Conservation (phyloP, 2,113 vertebrate genomes). For the Perccottus glenii region DNA sequence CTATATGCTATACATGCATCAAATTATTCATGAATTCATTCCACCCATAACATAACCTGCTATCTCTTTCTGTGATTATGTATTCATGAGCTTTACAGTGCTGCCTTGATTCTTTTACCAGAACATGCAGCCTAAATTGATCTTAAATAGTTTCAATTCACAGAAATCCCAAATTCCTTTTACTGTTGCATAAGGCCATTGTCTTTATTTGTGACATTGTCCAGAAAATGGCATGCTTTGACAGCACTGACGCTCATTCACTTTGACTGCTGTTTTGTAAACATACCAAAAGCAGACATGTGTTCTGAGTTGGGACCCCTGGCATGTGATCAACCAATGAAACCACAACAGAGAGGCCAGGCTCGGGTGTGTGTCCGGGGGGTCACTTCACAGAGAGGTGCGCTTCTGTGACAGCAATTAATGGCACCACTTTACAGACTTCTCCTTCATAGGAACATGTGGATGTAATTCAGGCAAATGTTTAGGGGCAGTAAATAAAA, state of each 20-base stretch:
- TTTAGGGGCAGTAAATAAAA: slow-evolving; percentile 37
- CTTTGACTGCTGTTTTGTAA: slow-evolving; percentile 65
- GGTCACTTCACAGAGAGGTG: slow-evolving; percentile 37
- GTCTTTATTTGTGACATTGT: slow-evolving; percentile 38
- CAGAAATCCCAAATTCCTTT: slow-evolving; percentile 25
- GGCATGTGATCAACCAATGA: slow-evolving; percentile 68
- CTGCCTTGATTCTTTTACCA: not conserved
- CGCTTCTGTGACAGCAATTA: slow-evolving; percentile 65
- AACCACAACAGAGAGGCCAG: slow-evolving; percentile 71
- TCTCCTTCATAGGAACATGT: slow-evolving; percentile 53
- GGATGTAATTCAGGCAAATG: slow-evolving; percentile 39
- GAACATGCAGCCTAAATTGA: not conserved
- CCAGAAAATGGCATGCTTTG: slow-evolving; percentile 58
- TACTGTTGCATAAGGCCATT: slow-evolving; percentile 16
- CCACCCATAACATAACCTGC: too few species aligned
- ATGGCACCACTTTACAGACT: slow-evolving; percentile 66
- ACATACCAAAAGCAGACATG: slow-evolving; percentile 71
- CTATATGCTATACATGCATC: too few species aligned
- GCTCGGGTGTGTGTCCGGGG: slow-evolving; percentile 30
- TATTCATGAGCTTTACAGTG: too few species aligned
- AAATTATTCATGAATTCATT: too few species aligned
- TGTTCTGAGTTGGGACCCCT: slow-evolving; percentile 72
- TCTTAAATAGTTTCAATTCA: slow-evolving; percentile 11
- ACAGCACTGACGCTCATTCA: slow-evolving; percentile 61
- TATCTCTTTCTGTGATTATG: too few species aligned